Evolutionary conservation across 2,888 invertebrate genomes (phyloP).

Genomic region (Kuschelorhynchus macadamiae): DNA sequence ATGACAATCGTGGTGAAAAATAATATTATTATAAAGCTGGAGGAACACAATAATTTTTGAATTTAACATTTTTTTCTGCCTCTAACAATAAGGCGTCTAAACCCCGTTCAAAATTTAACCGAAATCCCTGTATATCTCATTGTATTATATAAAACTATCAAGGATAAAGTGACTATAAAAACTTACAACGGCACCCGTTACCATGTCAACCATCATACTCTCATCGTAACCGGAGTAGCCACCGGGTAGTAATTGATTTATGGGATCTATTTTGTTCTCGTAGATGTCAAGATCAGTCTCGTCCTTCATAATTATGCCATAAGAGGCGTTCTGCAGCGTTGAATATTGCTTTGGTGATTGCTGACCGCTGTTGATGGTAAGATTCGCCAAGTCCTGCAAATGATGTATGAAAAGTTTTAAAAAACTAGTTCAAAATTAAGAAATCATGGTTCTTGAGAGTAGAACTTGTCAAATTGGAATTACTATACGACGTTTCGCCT

Average conservation of each 20-base stretch:
- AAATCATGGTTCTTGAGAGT: neutral
- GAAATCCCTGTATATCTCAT: too few relatives aligned
- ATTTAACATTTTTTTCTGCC: too few relatives aligned
- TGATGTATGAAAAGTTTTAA: too few relatives aligned
- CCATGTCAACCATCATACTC: slow-evolving; percentile 79
- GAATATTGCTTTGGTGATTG: slow-evolving; percentile 77
- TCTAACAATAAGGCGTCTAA: too few relatives aligned
- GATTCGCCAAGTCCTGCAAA: slow-evolving; percentile 71
- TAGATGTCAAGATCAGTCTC: slow-evolving; percentile 82
- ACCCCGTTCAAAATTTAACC: too few relatives aligned
- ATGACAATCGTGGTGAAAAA: too few relatives aligned
- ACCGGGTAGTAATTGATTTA: slow-evolving; percentile 74
- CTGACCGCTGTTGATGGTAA: slow-evolving; percentile 69
- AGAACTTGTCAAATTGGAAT: too few relatives aligned
- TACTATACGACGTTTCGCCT: too few relatives aligned
- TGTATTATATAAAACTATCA: too few relatives aligned
- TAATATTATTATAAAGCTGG: too few relatives aligned
- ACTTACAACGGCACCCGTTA: slow-evolving; percentile 63
- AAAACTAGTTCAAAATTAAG: neutral
- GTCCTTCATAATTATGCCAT: slow-evolving; percentile 81
- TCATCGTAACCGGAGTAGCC: slow-evolving; percentile 73
- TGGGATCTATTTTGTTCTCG: slow-evolving; percentile 80
- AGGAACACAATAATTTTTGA: too few relatives aligned
- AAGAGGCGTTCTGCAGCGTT: slow-evolving; percentile 84
- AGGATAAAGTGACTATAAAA: too few relatives aligned